Conservation (phyloP, 2,888 invertebrate genomes). For the Drosophila austrosaltans region DNA sequence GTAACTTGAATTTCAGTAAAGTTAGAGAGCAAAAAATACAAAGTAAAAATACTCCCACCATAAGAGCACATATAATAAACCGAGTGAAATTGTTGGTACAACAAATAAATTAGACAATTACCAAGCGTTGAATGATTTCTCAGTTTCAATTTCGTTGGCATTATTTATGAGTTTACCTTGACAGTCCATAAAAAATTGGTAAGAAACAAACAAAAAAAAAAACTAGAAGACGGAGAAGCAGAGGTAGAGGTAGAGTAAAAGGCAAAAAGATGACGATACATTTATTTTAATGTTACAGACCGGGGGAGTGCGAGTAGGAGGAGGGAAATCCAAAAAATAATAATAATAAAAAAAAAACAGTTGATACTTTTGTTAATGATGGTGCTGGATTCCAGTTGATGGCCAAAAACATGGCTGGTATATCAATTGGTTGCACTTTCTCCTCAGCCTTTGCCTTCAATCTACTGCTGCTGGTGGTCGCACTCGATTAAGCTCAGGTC, state of each 20-base stretch:
- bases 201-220: background rate
- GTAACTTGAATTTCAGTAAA: background rate
- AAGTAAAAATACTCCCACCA: background rate
- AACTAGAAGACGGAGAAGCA: no score
- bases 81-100: conserved; percentile 44
- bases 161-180: conserved; percentile 18
- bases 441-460: conserved; percentile 27
- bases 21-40: no score
- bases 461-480: conserved; percentile 15
- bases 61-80: conserved; percentile 32
- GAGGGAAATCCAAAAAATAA: background rate
- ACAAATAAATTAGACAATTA: conserved; percentile 49
- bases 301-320: background rate
- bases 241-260: background rate
- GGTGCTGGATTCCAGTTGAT: conserved; percentile 27
- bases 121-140: conserved; percentile 34
- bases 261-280: conserved; percentile 14
- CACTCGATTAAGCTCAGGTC: conserved; percentile 34
- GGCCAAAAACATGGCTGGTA: conserved; percentile 56
- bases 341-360: background rate
- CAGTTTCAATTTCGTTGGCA: background rate
- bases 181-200: background rate
- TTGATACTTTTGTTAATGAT: conserved; percentile 36
- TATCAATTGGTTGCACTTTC: conserved; percentile 70
- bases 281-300: background rate